Base-by-base conservation (phyloP, 2,113 vertebrate genomes). In the Pica pica region DNA sequence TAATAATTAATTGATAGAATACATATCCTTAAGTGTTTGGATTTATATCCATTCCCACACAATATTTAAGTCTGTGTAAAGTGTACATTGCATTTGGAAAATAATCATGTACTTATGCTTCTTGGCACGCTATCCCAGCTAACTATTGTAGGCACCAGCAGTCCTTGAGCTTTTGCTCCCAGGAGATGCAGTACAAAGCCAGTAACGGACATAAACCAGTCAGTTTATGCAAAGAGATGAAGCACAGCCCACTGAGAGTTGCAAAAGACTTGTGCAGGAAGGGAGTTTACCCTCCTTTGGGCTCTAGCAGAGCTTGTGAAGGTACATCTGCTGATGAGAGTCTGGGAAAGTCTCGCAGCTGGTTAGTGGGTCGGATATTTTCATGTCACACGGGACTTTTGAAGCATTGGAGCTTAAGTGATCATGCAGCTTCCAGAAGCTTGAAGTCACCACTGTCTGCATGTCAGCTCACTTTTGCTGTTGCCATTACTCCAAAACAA, bases 401-500 rank as follows among this genome's bases (percentile, higher is more conserved):
- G 64, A 93, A 86, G 33, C 8, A 1, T 15, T 6, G 1, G 59
- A 20, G 67, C 30, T 47, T 63, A 46, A 71, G 22, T 26, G 22
- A 27, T 83, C 56, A 6, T 42, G 27, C 80, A 83, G 67, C 50
- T 85, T 89, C 83, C 75, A 93, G 87, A 88, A 83, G 67, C 59
- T 77, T 94, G 59, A 83, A 96, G 78, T 93, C 65, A 79, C 69
- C 52, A 64, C 56, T 0, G 5, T 70, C 74, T 91, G 70, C 63
- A 50, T 83, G 56, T 89, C 59, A 56, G 75, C 63, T 93, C 71
- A 33, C 50, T 90, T 81, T 63, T 63, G 31, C 88, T 93, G n/a
- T 76, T 95, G 68, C 76, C 26, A 19, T 82, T 95, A 37, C 78
- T 83, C 42, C 75, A 87, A 85, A 93, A 74, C 28, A 94, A 95